Evolutionary conservation across 2,113 vertebrate species (phyloP).

Genomic region (Microcebus lehilahytsara): DNA sequence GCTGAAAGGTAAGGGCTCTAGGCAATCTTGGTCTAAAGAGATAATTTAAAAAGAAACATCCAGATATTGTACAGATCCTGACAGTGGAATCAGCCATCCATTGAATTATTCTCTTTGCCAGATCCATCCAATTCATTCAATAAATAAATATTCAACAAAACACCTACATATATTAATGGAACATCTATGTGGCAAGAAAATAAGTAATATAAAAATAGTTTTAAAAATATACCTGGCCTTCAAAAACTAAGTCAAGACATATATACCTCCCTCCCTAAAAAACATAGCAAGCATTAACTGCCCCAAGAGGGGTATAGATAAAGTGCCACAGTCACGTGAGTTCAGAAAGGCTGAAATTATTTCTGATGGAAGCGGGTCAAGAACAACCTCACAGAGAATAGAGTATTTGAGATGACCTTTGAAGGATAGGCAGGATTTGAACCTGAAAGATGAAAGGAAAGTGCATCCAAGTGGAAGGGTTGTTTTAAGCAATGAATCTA

Average conservation of each 20-base stretch:
- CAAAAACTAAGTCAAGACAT: neutral
- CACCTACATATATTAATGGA: neutral
- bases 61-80: neutral
- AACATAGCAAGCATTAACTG: neutral
- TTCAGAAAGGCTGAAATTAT: neutral
- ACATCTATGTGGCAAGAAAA: neutral
- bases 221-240: neutral
- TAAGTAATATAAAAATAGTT: neutral
- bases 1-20: neutral
- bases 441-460: neutral
- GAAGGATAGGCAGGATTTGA: neutral
- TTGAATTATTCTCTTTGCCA: neutral
- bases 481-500: neutral
- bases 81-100: neutral
- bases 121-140: neutral
- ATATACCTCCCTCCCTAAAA: neutral
- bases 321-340: neutral
- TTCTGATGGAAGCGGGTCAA: neutral
- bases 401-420: neutral
- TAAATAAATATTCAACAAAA: neutral
- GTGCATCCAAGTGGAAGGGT: neutral
- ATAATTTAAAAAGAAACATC: neutral
- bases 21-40: neutral
- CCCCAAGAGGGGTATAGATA: neutral
- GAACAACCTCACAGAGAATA: neutral